phyloP scores from a whole-genome alignment of 2,797 vertebrate species.

The Brachyalestes nurse region DNA sequence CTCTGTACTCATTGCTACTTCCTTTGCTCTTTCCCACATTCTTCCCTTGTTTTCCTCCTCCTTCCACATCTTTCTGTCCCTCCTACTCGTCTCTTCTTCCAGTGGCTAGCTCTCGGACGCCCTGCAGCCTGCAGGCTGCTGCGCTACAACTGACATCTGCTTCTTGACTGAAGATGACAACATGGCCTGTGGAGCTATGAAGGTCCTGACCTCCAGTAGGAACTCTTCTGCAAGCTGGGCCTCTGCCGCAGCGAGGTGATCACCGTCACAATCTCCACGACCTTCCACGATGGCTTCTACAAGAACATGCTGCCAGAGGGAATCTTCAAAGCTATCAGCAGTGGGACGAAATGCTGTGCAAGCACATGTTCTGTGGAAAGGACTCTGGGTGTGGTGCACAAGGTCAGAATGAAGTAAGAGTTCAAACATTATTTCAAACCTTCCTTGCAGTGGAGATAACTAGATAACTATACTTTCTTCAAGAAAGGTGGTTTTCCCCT shows the following conservation, averaged over 20 bases:
- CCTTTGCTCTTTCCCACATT: not conserved
- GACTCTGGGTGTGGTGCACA: constrained; percentile 59
- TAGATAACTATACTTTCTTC: too few relatives aligned
- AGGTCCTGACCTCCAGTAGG: constrained; percentile 69
- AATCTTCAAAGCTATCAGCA: constrained; percentile 38
- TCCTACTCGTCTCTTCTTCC: constrained; percentile 2
- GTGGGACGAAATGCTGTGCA: constrained; percentile 60
- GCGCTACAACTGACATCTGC: constrained; percentile 63
- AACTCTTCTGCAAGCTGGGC: constrained; percentile 59
- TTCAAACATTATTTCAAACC: not conserved
- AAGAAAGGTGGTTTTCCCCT: too few relatives aligned
- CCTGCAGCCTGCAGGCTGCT: constrained; percentile 68
- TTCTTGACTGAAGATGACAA: constrained; percentile 75
- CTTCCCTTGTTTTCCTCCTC: not conserved
- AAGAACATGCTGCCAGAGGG: constrained; percentile 71
- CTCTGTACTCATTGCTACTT: not conserved
- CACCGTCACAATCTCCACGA: constrained; percentile 75
- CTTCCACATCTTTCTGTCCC: constrained; percentile 3
- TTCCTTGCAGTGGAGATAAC: too few relatives aligned
- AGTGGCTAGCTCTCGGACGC: constrained; percentile 66
- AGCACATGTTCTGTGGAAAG: constrained; percentile 59
- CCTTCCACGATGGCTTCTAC: constrained; percentile 73
- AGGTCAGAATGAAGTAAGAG: constrained; percentile 35
- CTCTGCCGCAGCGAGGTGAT: constrained; percentile 45
- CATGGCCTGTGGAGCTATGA: constrained; percentile 64